Percentiles rank a stretch among this genome's conserved stretches.
Evolutionary conservation across 2,797 vertebrate genomes (phyloP).

Genomic region (Bothrops alternatus): DNA sequence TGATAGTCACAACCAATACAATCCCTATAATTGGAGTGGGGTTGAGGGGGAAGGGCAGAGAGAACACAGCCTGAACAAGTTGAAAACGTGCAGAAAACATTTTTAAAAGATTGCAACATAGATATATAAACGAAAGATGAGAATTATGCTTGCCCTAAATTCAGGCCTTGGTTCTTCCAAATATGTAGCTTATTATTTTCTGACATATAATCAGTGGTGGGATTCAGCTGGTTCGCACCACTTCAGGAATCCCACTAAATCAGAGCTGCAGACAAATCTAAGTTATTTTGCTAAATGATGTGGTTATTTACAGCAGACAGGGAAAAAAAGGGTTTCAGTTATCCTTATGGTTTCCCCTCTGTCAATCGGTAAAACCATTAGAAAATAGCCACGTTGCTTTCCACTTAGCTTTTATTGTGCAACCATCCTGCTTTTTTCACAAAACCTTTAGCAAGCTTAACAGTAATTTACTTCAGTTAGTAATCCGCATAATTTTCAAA

Average conservation of each 20-base stretch:
- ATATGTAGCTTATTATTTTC: background rate
- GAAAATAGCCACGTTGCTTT: background rate
- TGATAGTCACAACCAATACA: slow-evolving; percentile 89
- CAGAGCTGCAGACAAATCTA: background rate
- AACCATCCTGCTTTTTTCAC: background rate
- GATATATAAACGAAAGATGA: background rate
- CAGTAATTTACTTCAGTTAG: background rate
- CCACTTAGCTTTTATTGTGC: background rate
- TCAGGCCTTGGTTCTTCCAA: background rate
- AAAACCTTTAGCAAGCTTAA: background rate
- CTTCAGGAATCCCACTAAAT: background rate
- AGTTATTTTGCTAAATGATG: background rate
- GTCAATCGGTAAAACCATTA: background rate
- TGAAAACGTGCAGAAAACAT: background rate
- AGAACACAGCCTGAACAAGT: slow-evolving; percentile 35
- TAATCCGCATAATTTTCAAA: background rate
- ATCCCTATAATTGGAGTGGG: slow-evolving; percentile 76
- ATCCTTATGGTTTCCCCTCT: background rate
- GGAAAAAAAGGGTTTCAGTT: background rate
- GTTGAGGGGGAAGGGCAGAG: background rate
- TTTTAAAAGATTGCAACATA: background rate
- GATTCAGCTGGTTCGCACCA: too few relatives aligned
- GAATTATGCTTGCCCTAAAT: background rate
- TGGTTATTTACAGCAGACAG: background rate
- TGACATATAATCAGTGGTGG: background rate